Evolutionary conservation across 2,113 vertebrate species (phyloP).

Genomic region (Empidonax alnorum): DNA sequence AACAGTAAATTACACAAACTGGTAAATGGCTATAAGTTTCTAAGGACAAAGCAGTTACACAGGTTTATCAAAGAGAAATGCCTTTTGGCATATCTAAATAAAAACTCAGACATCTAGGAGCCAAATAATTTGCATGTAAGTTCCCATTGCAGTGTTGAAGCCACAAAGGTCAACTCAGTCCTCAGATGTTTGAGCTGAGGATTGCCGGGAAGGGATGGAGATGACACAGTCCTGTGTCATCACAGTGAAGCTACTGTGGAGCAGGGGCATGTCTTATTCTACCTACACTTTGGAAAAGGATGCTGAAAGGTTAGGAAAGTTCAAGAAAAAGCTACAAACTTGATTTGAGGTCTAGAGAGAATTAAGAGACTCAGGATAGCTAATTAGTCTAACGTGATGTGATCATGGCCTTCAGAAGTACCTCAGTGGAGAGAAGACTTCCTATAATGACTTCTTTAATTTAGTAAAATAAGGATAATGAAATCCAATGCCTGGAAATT

Average conservation of each 20-base stretch:
- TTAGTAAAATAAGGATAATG: slow-evolving; percentile 57
- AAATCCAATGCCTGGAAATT: slow-evolving; percentile 61
- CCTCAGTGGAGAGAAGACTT: slow-evolving; percentile 32
- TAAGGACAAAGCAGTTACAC: neutral
- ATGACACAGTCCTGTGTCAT: accelerated
- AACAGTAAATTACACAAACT: neutral
- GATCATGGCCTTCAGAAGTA: slow-evolving; percentile 52
- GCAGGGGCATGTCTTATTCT: neutral
- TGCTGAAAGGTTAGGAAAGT: neutral
- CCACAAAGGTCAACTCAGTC: neutral
- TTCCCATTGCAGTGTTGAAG: neutral
- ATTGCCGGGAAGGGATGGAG: neutral
- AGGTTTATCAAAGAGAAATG: neutral
- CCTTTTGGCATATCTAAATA: neutral
- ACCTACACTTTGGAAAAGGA: neutral
- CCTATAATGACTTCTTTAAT: slow-evolving; percentile 61
- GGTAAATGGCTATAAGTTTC: neutral
- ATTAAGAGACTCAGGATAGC: slow-evolving; percentile 16
- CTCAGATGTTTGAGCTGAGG: neutral
- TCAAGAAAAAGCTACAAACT: neutral
- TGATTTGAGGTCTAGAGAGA: slow-evolving; percentile 28
- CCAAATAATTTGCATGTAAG: neutral
- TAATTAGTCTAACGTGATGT: slow-evolving; percentile 42
- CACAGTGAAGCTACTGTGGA: accelerated
- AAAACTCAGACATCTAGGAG: slow-evolving; percentile 2